Conservation (phyloP, 2,797 vertebrate genomes). For the Carapus acus region DNA sequence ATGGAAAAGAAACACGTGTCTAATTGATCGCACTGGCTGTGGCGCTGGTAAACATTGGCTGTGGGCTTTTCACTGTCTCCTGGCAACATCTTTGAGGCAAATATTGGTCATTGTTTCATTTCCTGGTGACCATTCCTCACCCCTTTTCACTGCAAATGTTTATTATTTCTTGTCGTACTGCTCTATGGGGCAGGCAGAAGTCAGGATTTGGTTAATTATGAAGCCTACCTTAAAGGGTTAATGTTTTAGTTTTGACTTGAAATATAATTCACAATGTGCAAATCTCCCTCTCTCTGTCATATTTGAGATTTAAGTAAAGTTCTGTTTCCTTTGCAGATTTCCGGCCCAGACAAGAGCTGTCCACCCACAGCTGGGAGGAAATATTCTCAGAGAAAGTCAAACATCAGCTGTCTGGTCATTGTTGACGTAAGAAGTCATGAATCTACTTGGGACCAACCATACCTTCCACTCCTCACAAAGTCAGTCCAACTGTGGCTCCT, state of each 20-base stretch:
- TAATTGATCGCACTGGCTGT: conserved; percentile 10
- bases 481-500: too few relatives aligned
- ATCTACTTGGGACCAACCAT: too few relatives aligned
- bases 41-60: conserved; percentile 46
- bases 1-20: conserved; percentile 7
- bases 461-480: too few relatives aligned
- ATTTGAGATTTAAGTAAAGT: background rate
- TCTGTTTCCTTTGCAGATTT: conserved; percentile 38
- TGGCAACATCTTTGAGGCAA: conserved; percentile 35
- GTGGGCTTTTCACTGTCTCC: conserved; percentile 39
- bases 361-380: conserved; percentile 24
- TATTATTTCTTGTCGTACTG: too few relatives aligned
- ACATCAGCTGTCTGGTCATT: conserved; percentile 9
- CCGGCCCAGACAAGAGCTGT: conserved; percentile 9
- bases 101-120: conserved; percentile 22
- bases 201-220: too few relatives aligned
- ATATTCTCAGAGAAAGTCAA: conserved; percentile 45
- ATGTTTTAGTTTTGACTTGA: too few relatives aligned
- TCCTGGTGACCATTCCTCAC: conserved; percentile 17
- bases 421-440: background rate
- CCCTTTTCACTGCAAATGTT: too few relatives aligned
- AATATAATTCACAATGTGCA: too few relatives aligned
- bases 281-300: conserved; percentile 5
- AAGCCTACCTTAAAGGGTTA: too few relatives aligned
- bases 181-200: too few relatives aligned